phyloP scores from a whole-genome alignment of 1,140 invertebrate species.

The Sycophaga agraensis region DNA sequence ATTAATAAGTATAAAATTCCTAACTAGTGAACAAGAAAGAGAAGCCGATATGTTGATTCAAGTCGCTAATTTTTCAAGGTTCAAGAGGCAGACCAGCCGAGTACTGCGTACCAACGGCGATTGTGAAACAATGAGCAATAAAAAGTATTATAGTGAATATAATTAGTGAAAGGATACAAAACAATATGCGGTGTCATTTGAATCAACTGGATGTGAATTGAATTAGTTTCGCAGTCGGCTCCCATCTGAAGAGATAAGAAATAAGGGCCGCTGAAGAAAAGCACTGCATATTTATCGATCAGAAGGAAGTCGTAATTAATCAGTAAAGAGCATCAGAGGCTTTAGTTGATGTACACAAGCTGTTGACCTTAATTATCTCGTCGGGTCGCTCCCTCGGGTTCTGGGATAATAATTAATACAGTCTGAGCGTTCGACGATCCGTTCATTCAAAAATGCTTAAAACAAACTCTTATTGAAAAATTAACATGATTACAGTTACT shows the following conservation, averaged over 20 bases:
- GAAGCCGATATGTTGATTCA: neutral
- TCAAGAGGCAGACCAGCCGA: neutral
- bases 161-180: neutral
- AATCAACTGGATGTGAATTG: constrained; percentile 1
- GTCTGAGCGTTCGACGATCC: too few relatives aligned
- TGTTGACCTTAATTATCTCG: neutral
- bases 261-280: neutral
- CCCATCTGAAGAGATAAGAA: neutral
- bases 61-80: neutral
- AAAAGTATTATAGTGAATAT: neutral
- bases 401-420: neutral
- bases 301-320: neutral
- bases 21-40: neutral
- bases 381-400: neutral
- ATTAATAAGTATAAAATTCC: neutral
- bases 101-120: too few relatives aligned
- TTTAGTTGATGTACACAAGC: too few relatives aligned
- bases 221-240: neutral
- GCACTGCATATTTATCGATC: neutral
- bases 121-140: neutral
- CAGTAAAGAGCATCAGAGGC: too few relatives aligned
- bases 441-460: constrained; percentile 7
- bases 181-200: neutral
- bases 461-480: constrained; percentile 14
- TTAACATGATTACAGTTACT: constrained; percentile 10